These are phyloP conservation scores for Neopipo cinnamomea DNA, from an alignment of 2,113 vertebrate species.

Conservation along the genomic window DNA sequence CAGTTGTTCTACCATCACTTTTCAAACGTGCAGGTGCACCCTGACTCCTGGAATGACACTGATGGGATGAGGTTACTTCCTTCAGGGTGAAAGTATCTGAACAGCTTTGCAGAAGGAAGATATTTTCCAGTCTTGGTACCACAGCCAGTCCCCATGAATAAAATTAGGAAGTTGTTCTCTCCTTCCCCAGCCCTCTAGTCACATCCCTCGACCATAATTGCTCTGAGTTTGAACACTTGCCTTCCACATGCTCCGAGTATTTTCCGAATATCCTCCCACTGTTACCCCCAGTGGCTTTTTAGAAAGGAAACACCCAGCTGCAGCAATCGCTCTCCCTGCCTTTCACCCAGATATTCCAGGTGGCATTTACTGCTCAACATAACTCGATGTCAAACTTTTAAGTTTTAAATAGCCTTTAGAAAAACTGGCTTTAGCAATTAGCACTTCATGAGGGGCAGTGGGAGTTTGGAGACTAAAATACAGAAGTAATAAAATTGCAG, in stretches of 20 bases:
- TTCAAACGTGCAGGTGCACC: neutral
- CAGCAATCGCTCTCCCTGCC: neutral
- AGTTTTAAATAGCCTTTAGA: conserved; percentile 47
- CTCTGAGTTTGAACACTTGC: neutral
- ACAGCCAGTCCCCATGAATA: neutral
- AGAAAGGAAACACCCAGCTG: neutral
- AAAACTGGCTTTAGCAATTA: conserved; percentile 59
- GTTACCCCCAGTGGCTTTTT: neutral
- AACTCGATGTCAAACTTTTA: conserved; percentile 9
- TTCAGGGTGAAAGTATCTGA: neutral
- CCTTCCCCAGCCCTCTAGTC: neutral
- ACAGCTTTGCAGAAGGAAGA: neutral
- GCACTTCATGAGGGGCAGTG: conserved; percentile 55
- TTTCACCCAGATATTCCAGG: conserved; percentile 12
- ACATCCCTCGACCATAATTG: neutral
- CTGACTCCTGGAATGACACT: neutral
- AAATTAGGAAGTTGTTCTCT: neutral
- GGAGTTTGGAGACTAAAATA: conserved; percentile 66
- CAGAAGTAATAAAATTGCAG: conserved; percentile 59
- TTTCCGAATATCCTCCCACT: neutral
- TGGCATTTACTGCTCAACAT: conserved; percentile 5
- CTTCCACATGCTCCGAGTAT: neutral
- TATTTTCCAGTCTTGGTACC: neutral
- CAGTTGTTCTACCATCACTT: neutral
- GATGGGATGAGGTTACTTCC: neutral